These are phyloP conservation scores for Watsonalla cultraria DNA, from an alignment of 2,888 invertebrate species.

Conservation along the genomic window DNA sequence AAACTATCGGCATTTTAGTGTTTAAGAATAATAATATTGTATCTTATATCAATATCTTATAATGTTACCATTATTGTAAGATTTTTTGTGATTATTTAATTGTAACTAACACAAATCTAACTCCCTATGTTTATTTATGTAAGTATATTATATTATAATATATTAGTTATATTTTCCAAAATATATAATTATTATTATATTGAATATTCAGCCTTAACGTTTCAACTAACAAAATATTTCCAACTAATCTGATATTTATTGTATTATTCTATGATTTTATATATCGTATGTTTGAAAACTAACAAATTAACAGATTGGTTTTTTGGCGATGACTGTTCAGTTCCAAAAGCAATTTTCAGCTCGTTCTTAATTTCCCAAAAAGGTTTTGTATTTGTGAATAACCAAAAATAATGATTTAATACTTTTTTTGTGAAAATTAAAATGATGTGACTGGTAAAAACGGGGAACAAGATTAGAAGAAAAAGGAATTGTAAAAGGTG, in stretches of 20 bases:
- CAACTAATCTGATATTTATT: constrained; percentile 1
- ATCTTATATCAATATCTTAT: no score
- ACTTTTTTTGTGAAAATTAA: constrained; percentile 12
- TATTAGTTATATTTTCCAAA: no score
- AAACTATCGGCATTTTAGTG: background rate
- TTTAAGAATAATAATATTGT: background rate
- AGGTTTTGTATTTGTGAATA: constrained; percentile 45
- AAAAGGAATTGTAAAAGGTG: background rate
- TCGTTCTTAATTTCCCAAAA: background rate
- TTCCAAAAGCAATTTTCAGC: constrained; percentile 13
- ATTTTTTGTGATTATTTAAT: background rate
- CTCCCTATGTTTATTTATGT: constrained; percentile 2
- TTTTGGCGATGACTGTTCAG: constrained; percentile 15
- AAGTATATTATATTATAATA: constrained; percentile 1
- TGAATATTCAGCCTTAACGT: background rate
- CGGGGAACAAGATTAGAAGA: background rate
- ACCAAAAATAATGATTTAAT: constrained; percentile 27
- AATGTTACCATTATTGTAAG: background rate
- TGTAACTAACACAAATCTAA: background rate
- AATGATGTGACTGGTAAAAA: constrained; percentile 6
- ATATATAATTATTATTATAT: background rate
- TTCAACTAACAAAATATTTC: background rate
- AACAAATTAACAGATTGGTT: constrained; percentile 13
- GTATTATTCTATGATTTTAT: background rate
- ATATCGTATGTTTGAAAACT: constrained; percentile 12